Evolutionary conservation across 2,888 invertebrate species (phyloP).

Genomic region (Tridacna gigas): DNA sequence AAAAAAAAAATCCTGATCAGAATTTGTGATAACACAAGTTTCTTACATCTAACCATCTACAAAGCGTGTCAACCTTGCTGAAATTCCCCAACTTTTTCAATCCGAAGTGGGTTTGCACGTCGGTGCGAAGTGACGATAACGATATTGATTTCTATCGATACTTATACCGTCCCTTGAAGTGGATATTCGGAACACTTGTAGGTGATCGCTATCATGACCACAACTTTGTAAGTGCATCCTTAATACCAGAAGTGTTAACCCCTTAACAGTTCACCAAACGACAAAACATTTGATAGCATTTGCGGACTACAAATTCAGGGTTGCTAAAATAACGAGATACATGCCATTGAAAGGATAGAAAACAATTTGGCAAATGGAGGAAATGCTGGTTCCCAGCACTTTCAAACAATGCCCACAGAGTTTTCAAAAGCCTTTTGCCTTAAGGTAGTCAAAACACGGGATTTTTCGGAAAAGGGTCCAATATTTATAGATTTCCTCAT

Average conservation of each 20-base stretch:
- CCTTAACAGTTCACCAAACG: not conserved
- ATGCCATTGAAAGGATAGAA: not conserved
- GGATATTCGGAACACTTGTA: not conserved
- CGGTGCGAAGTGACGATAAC: slow-evolving; percentile 19
- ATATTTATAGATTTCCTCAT: no score
- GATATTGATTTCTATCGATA: slow-evolving; percentile 1
- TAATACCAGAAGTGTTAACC: not conserved
- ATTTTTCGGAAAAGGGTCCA: not conserved
- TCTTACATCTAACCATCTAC: no score
- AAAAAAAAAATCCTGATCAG: no score
- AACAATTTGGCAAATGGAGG: slow-evolving; percentile 6
- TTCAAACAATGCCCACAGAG: not conserved
- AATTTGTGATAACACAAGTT: no score
- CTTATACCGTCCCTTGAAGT: not conserved
- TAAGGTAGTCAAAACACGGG: not conserved
- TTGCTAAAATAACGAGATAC: no score
- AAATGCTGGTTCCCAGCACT: not conserved
- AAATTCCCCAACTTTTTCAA: not conserved
- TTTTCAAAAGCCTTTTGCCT: not conserved
- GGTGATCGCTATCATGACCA: not conserved
- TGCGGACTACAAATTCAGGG: no score
- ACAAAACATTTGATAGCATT: no score
- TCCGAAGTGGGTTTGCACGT: slow-evolving; percentile 5
- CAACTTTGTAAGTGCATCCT: not conserved
- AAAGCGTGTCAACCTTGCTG: not conserved